phyloP scores from a whole-genome alignment of 2,113 vertebrate species.

The Microtus oregoni region DNA sequence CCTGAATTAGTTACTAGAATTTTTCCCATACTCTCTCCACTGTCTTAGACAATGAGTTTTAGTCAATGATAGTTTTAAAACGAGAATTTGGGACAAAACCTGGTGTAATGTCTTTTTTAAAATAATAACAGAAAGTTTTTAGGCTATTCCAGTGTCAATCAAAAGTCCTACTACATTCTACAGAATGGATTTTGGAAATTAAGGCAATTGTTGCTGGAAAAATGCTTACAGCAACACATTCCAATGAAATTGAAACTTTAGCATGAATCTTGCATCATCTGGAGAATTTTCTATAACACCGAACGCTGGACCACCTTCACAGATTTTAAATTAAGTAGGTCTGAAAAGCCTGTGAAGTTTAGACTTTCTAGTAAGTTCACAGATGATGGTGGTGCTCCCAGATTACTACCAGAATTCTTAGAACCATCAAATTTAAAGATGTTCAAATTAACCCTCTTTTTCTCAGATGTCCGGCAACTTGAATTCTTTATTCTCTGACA shows the following conservation, averaged over 20 bases:
- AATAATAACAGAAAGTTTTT: slow-evolving; percentile 1
- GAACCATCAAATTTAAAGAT: not conserved
- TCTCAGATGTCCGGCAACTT: not conserved
- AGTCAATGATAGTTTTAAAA: slow-evolving; percentile 7
- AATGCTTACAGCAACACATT: not conserved
- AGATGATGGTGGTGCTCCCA: not conserved
- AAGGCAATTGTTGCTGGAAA: not conserved
- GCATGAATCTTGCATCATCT: not conserved
- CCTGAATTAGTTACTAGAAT: not conserved
- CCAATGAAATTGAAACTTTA: slow-evolving; percentile 43
- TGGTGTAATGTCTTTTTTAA: not conserved
- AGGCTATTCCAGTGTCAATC: not conserved
- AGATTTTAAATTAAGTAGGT: slow-evolving; percentile 8
- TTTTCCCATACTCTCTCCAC: not conserved
- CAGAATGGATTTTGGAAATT: not conserved
- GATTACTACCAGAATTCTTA: not conserved
- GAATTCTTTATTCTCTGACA: not conserved
- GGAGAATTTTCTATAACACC: not conserved
- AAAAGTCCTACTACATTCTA: slow-evolving; percentile 2
- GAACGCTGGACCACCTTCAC: not conserved
- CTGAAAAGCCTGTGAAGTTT: not conserved
- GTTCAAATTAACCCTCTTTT: not conserved
- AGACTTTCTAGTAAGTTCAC: not conserved
- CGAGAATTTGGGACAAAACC: not conserved
- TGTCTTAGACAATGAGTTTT: slow-evolving; percentile 40